phyloP scores from a whole-genome alignment of 2,113 vertebrate genomes.

The Formicarius rufipectus region DNA sequence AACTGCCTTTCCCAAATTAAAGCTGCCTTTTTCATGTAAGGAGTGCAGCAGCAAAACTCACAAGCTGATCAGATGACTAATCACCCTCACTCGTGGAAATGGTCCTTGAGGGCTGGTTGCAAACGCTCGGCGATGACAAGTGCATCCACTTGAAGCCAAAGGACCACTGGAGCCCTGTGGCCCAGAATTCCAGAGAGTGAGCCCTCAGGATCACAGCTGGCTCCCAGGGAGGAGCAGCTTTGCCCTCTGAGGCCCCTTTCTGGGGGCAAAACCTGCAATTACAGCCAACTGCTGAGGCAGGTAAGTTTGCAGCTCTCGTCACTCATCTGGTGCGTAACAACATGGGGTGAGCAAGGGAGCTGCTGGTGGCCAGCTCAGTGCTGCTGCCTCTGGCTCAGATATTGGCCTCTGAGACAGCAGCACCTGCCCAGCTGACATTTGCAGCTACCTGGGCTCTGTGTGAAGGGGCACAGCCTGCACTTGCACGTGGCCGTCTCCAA shows the following conservation, averaged over 20 bases:
- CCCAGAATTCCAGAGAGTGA: not conserved
- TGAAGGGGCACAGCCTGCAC: not conserved
- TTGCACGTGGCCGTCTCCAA: not conserved
- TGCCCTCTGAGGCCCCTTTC: not conserved
- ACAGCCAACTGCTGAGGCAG: accelerated
- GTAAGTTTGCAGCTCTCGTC: not conserved
- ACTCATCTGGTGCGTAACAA: not conserved
- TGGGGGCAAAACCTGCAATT: not conserved
- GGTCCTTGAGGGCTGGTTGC: not conserved
- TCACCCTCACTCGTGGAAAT: accelerated
- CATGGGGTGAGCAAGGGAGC: not conserved
- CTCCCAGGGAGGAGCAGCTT: not conserved
- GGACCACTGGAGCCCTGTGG: accelerated
- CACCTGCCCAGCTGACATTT: not conserved
- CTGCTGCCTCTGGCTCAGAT: not conserved
- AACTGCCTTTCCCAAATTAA: not conserved
- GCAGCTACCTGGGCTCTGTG: not conserved
- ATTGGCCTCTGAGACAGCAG: not conserved
- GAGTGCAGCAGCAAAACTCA: not conserved
- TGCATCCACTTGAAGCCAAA: not conserved
- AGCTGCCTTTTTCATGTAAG: not conserved
- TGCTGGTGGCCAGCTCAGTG: not conserved
- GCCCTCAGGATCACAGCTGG: not conserved
- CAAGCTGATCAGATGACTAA: not conserved
- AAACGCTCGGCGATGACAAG: accelerated